Conservation (phyloP, 1,140 invertebrate genomes). For the Leptinotarsa lineolata region DNA sequence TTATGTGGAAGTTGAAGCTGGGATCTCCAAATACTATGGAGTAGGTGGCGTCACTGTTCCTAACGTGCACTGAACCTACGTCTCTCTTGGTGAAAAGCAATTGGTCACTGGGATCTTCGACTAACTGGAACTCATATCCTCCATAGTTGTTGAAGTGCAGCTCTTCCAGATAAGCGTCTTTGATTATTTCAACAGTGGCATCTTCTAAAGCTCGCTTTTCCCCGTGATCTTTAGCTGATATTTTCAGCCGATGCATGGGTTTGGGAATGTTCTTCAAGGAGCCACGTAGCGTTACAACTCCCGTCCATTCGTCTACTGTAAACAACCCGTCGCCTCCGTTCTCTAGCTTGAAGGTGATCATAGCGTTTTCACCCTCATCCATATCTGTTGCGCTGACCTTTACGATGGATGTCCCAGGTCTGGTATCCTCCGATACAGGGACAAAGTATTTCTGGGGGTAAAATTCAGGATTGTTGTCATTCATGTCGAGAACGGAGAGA, state of each 20-base stretch:
- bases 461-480: conserved; percentile 88
- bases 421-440: conserved; percentile 67
- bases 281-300: conserved; percentile 70
- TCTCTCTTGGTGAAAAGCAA: conserved; percentile 64
- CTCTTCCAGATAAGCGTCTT: conserved; percentile 69
- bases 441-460: conserved; percentile 84
- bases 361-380: conserved; percentile 82
- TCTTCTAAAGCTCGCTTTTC: conserved; percentile 71
- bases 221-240: conserved; percentile 80
- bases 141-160: conserved; percentile 74
- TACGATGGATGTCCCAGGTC: conserved; percentile 68
- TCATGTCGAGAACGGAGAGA: conserved; percentile 82
- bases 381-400: conserved; percentile 77
- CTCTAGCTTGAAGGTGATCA: conserved; percentile 76
- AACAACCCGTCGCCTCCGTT: conserved; percentile 79
- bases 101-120: conserved; percentile 75
- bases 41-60: conserved; percentile 67
- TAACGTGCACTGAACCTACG: conserved; percentile 76
- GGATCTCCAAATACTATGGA: conserved; percentile 84
- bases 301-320: conserved; percentile 74
- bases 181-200: conserved; percentile 80
- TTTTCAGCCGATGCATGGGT: conserved; percentile 70
- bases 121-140: conserved; percentile 79
- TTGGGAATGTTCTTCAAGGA: conserved; percentile 67
- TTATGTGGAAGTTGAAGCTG: conserved; percentile 77